Evolutionary conservation across 64 coral and sea anemone genomes (phyloP).

Genomic region (Montipora sp.): DNA sequence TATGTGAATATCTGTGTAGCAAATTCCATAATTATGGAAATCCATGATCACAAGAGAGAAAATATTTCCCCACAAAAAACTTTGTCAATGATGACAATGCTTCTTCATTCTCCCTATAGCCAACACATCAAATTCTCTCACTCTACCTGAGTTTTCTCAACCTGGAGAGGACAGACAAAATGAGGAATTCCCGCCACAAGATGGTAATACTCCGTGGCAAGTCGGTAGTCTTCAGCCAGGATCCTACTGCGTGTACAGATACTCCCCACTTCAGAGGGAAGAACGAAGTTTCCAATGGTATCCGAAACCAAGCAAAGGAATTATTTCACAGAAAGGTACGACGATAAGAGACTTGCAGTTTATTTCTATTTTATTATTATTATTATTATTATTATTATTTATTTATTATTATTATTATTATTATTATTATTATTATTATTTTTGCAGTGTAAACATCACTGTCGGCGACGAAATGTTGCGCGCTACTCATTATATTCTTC

Average conservation of each 20-base stretch:
- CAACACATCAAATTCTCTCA: not conserved
- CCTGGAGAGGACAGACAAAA: not conserved
- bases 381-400: too few species aligned
- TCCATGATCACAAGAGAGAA: too few species aligned
- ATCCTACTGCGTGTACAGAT: not conserved
- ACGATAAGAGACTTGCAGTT: too few species aligned
- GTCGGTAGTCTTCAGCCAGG: not conserved
- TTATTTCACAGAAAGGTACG: not conserved
- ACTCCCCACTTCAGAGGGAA: not conserved
- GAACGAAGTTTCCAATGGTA: not conserved
- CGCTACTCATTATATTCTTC: too few species aligned
- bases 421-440: too few species aligned
- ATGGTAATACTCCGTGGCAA: not conserved
- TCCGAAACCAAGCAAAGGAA: not conserved
- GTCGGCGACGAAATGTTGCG: too few species aligned
- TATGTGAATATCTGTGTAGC: too few species aligned
- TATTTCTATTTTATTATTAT: too few species aligned
- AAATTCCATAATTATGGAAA: too few species aligned
- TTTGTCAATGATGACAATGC: not conserved
- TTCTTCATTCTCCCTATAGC: not conserved
- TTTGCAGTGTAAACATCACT: too few species aligned
- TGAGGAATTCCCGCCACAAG: not conserved
- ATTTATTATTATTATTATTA: too few species aligned
- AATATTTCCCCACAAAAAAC: too few species aligned
- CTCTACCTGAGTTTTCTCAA: not conserved